These are phyloP conservation scores for Rhineura floridana DNA, from an alignment of 2,113 vertebrate species.

Conservation along the genomic window DNA sequence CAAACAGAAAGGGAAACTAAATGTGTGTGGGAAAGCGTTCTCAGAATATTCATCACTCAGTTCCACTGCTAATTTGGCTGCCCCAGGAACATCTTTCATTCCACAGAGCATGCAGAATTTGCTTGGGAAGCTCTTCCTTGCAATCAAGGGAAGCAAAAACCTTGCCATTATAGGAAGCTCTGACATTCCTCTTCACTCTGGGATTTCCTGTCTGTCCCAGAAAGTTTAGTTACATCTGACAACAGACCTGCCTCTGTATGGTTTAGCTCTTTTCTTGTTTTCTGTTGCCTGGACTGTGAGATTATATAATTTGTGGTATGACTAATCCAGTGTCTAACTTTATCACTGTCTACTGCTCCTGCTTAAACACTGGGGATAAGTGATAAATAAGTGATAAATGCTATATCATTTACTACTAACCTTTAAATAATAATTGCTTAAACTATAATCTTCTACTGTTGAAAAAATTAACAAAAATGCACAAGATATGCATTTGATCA, in stretches of 20 bases:
- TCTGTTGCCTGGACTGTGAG: not conserved
- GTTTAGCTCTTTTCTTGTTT: not conserved
- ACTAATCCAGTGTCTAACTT: not conserved
- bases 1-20: not conserved
- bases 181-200: not conserved
- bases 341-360: not conserved
- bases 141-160: not conserved
- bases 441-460: not conserved
- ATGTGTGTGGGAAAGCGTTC: conserved; percentile 9
- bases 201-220: not conserved
- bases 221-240: not conserved
- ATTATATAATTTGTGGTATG: not conserved
- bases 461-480: not conserved
- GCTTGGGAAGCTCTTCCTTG: not conserved
- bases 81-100: not conserved
- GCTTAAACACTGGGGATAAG: conserved; percentile 12
- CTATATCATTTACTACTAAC: not conserved
- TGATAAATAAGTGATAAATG: not conserved
- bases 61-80: not conserved
- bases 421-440: not conserved
- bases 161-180: not conserved
- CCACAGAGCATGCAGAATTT: not conserved
- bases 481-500: not conserved
- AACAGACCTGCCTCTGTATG: not conserved
- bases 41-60: not conserved